A percentile compares a stretch with the other conserved stretches of the same genome.
phyloP scores from a whole-genome alignment of 2,113 vertebrate genomes.

The Leptodactylus fuscus region DNA sequence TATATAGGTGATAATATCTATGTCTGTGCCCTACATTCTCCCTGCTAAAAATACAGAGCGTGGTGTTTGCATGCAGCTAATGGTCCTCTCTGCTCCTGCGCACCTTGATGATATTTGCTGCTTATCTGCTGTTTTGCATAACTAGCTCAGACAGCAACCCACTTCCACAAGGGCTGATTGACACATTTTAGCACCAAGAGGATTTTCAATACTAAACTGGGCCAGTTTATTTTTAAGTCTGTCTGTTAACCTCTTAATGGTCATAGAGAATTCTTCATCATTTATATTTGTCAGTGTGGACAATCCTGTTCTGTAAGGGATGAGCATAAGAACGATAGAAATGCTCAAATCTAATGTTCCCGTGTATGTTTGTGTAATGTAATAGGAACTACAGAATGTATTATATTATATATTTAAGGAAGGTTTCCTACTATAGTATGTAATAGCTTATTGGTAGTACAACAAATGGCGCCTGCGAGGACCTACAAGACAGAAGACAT shows the following conservation, averaged over 20 bases:
- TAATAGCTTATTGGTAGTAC: too few species aligned
- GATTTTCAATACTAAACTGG: constrained; percentile 44
- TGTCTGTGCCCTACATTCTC: constrained; percentile 54
- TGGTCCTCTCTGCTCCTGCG: constrained; percentile 36
- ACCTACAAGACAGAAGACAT: too few species aligned
- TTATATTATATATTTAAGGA: too few species aligned
- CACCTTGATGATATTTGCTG: constrained; percentile 60
- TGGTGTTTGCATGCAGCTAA: constrained; percentile 56
- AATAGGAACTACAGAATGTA: not conserved
- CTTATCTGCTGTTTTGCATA: constrained; percentile 73
- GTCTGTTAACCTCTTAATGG: constrained; percentile 35
- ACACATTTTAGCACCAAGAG: constrained; percentile 72
- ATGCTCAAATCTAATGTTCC: not conserved
- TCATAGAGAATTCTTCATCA: not conserved
- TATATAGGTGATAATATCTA: constrained; percentile 27
- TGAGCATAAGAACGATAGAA: not conserved
- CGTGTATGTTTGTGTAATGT: not conserved
- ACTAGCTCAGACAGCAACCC: constrained; percentile 75
- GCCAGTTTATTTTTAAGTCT: constrained; percentile 54
- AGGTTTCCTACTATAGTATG: too few species aligned
- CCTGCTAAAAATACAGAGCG: constrained; percentile 50
- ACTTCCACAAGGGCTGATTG: constrained; percentile 75
- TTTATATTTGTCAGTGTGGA: not conserved
- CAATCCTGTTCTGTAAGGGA: not conserved
- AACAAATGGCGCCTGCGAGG: too few species aligned